These are phyloP conservation scores for Habroteleia sp. DNA, from an alignment of 2,888 invertebrate genomes.

Conservation along the genomic window DNA sequence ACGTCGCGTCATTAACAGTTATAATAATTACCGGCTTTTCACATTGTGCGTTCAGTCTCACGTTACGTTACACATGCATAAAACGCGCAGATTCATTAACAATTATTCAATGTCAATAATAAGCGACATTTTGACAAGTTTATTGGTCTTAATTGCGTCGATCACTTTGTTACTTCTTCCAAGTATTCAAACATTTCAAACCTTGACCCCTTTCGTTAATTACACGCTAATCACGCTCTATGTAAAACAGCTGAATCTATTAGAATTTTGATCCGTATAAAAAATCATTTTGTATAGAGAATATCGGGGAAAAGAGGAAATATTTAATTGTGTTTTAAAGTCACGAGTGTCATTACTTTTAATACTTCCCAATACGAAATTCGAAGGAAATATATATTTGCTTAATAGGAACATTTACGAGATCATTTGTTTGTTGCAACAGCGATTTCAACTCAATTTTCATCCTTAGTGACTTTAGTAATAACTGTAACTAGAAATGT, in stretches of 20 bases:
- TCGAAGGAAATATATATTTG: too few species aligned
- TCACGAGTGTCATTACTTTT: too few species aligned
- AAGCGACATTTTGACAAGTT: slow-evolving; percentile 57
- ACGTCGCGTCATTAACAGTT: slow-evolving; percentile 41
- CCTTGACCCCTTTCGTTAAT: slow-evolving; percentile 49
- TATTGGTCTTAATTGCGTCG: slow-evolving; percentile 56
- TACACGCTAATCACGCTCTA: slow-evolving; percentile 6
- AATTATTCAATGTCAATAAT: slow-evolving; percentile 57
- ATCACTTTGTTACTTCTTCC: slow-evolving; percentile 28
- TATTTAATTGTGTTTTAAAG: too few species aligned
- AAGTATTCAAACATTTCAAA: slow-evolving; percentile 2
- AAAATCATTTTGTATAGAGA: too few species aligned
- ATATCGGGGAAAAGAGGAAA: too few species aligned
- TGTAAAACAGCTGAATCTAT: not conserved
- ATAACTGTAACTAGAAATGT: too few species aligned
- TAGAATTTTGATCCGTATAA: slow-evolving; percentile 2
- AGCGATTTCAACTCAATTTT: too few species aligned
- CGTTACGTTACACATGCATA: slow-evolving; percentile 13
- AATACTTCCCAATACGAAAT: too few species aligned
- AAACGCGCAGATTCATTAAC: slow-evolving; percentile 36
- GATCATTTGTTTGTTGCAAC: too few species aligned
- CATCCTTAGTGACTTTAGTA: too few species aligned
- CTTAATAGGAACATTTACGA: too few species aligned
- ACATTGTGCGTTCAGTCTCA: slow-evolving; percentile 33
- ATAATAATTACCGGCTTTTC: slow-evolving; percentile 41